Base-by-base conservation (phyloP, 2,113 vertebrate species). In the Gnathonemus echidnorhynchus region DNA sequence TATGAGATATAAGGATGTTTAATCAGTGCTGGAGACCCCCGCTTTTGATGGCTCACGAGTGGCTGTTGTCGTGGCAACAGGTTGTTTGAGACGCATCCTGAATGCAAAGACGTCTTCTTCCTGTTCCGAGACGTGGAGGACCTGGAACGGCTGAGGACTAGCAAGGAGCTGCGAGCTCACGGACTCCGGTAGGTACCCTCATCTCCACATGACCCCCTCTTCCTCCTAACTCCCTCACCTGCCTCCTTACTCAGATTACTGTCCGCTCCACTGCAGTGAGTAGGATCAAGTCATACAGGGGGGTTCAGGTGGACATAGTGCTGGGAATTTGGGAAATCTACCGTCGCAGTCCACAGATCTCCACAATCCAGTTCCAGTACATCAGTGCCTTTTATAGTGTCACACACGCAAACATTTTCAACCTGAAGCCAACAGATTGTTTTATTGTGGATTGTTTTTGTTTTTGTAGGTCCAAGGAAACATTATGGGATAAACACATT, bases 51-150 rank as follows among this genome's bases (percentile, higher is more conserved):
- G 89, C 89, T 94, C 92, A 93, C 46, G 11, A 88, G 15, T 80
- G 66, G 89, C 92, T 90, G 83, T 92, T 93, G 92, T 94, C 91
- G 90, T 95, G 91, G 90, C 70, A 89, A 95, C 95, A 97, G 96
- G 94, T 94, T 97, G 93, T 97, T 97, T 92, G 96, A 97, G 93
- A 96, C 96, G 62, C 96, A 97, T 91, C 96, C 96, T 0, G 96
- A 97, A 92, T 96, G 96, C 93, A 96, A 97, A 91, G 96, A 97
- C 5, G 95, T 96, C 86, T 97, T 97, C 94, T 96, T 97, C 94
- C 94, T 96, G 85, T 97, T 97, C 91, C 94, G 96, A 91, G 95
- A 96, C 10, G 96, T 97, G 92, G 92, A 96, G 94, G 96, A 97
- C 92, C 93, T 96, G 93, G 95, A 96, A 93, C 94, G 92, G 89